These are phyloP conservation scores for Ochotona curzoniae DNA, from an alignment of 2,113 vertebrate genomes.

Conservation along the genomic window DNA sequence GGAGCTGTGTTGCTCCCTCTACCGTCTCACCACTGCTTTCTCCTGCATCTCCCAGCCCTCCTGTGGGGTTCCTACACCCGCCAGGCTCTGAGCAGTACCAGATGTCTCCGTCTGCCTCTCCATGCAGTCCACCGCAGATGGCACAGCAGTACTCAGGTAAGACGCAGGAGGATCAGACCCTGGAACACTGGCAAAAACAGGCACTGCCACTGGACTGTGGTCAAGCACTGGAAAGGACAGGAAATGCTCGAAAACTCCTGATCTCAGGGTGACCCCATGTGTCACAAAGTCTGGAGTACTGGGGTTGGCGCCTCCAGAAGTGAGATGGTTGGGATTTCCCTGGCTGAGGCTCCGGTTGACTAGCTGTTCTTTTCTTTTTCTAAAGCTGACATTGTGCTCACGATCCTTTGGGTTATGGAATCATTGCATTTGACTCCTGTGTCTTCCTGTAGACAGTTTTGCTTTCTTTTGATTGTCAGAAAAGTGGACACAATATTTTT, in stretches of 20 bases:
- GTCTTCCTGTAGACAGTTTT: slow-evolving; percentile 24
- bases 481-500: slow-evolving; percentile 11
- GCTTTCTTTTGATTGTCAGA: slow-evolving; percentile 7
- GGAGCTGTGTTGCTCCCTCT: slow-evolving; percentile 38
- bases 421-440: background rate
- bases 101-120: slow-evolving; percentile 95
- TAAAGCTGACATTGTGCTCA: background rate
- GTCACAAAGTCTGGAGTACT: background rate
- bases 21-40: slow-evolving; percentile 42
- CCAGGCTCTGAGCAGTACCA: slow-evolving; percentile 97
- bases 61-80: slow-evolving; percentile 96
- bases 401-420: background rate
- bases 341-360: background rate
- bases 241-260: background rate
- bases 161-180: slow-evolving; percentile 12
- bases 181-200: background rate
- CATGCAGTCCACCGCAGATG: slow-evolving; percentile 97
- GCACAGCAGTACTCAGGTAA: slow-evolving; percentile 99
- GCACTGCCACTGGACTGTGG: background rate
- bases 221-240: background rate
- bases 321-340: background rate
- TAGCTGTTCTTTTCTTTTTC: background rate
- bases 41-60: slow-evolving; percentile 87
- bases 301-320: background rate
- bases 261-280: background rate